Conservation (phyloP, 2,797 vertebrate species). For the Sebastes cheni region DNA sequence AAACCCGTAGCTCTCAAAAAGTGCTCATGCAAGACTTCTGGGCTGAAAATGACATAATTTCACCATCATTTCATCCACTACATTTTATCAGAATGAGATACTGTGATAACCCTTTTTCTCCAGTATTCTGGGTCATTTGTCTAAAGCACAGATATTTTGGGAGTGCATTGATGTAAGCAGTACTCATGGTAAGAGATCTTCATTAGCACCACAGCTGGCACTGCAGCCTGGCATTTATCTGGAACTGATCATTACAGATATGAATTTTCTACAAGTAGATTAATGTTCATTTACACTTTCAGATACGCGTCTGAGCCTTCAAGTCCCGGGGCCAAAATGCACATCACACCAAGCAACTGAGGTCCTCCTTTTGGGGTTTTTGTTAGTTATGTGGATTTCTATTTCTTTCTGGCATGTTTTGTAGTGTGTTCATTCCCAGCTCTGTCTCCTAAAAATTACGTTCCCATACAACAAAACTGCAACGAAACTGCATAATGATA, state of each 20-base stretch:
- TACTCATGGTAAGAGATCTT: conserved; percentile 26
- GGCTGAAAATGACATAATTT: background rate
- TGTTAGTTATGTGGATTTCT: background rate
- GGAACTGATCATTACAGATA: conserved; percentile 38
- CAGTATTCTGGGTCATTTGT: background rate
- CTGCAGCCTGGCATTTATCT: conserved; percentile 27
- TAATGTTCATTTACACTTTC: conserved; percentile 23
- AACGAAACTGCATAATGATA: background rate
- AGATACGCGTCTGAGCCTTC: background rate
- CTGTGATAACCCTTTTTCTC: background rate
- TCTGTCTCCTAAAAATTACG: background rate
- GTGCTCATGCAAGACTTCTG: background rate
- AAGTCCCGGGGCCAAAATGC: background rate
- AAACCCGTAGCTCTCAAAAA: background rate
- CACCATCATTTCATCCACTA: background rate
- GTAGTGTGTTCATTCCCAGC: background rate
- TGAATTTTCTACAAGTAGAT: conserved; percentile 11
- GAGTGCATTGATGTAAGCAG: background rate
- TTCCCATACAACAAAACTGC: background rate
- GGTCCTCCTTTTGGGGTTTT: background rate
- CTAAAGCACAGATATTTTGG: conserved; percentile 1
- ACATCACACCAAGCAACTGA: background rate
- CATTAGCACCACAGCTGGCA: conserved; percentile 50
- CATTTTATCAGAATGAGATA: background rate
- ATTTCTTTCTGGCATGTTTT: background rate